A percentile compares a stretch with the other conserved stretches of the same genome.
phyloP scores from a whole-genome alignment of 2,113 vertebrate species.

The Fregata magnificens region DNA sequence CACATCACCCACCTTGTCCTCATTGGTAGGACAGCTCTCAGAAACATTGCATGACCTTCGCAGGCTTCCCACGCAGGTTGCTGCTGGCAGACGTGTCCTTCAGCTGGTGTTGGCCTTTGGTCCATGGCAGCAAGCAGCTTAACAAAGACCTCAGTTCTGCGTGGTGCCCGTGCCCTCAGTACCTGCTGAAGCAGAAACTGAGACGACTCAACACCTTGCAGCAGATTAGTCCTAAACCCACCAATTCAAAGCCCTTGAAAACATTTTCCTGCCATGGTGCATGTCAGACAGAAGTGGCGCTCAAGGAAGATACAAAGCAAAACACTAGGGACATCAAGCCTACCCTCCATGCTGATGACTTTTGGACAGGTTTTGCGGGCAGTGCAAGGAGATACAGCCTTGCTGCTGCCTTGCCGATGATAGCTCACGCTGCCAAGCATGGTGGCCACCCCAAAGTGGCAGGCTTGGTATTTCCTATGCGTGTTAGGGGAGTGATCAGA shows the following conservation, averaged over 20 bases:
- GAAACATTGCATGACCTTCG: neutral
- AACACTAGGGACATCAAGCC: fast-evolving
- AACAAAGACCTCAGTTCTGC: neutral
- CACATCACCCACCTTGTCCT: neutral
- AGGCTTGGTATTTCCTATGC: neutral
- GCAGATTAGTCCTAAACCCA: neutral
- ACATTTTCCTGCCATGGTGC: neutral
- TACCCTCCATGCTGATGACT: neutral
- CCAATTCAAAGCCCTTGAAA: neutral
- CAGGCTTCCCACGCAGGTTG: neutral
- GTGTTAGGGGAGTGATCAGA: neutral
- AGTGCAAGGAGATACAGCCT: neutral
- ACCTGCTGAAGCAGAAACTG: neutral
- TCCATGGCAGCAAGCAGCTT: neutral
- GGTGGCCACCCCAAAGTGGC: neutral
- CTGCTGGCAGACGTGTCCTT: neutral
- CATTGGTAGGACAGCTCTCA: fast-evolving
- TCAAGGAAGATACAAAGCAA: neutral
- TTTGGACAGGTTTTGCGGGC: neutral
- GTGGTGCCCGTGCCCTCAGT: neutral
- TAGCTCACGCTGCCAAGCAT: neutral
- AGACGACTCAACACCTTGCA: neutral
- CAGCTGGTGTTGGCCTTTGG: neutral
- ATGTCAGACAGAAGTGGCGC: neutral
- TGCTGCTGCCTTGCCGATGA: neutral